These are phyloP conservation scores for Gephyroberyx darwinii DNA, from an alignment of 2,797 vertebrate genomes.

Conservation along the genomic window DNA sequence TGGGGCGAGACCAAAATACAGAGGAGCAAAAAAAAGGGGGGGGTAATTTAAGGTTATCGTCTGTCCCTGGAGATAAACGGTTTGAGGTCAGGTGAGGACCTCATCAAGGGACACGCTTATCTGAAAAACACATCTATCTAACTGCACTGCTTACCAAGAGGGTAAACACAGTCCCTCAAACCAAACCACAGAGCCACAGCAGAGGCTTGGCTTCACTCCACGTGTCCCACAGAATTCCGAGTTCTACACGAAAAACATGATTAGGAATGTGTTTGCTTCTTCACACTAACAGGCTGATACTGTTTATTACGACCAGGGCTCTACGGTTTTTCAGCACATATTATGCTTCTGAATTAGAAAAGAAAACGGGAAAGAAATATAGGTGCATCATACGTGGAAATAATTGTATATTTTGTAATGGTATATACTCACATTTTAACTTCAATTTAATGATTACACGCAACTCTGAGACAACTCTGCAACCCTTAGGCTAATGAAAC, in stretches of 20 bases:
- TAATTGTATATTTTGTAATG: not conserved
- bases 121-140: slow-evolving; percentile 63
- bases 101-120: slow-evolving; percentile 67
- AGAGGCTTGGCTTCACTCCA: slow-evolving; percentile 17
- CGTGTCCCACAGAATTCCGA: slow-evolving; percentile 34
- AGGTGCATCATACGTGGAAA: not conserved
- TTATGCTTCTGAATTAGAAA: not conserved
- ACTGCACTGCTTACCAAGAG: slow-evolving; percentile 63
- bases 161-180: slow-evolving; percentile 55
- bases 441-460: too few relatives aligned
- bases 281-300: not conserved
- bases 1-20: slow-evolving; percentile 55
- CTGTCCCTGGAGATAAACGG: slow-evolving; percentile 47
- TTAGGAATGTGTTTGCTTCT: slow-evolving; percentile 11
- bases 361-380: not conserved
- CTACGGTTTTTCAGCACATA: not conserved
- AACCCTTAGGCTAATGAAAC: too few relatives aligned
- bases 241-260: slow-evolving; percentile 25
- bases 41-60: slow-evolving; percentile 66
- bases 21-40: slow-evolving; percentile 32
- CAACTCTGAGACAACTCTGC: too few relatives aligned
- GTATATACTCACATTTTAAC: not conserved
- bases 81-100: slow-evolving; percentile 62
- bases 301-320: not conserved
- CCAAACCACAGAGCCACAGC: slow-evolving; percentile 44